Base-by-base conservation (phyloP, 2,888 invertebrate genomes). In the Geophilus truncorum region DNA sequence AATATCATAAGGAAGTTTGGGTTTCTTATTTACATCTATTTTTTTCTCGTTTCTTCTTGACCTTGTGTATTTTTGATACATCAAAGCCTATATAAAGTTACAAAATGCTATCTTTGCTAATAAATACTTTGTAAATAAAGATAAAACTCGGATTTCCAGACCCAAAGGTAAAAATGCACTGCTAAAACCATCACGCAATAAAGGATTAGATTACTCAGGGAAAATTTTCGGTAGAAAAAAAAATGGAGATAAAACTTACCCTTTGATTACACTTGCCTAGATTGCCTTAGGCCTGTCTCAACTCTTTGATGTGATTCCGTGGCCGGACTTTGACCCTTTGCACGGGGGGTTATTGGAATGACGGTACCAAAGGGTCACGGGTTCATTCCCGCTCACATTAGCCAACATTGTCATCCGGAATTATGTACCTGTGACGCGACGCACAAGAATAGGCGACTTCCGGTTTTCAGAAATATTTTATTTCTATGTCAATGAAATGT, bases 301-400 rank as follows among this genome's bases (percentile, higher is more conserved):
- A 62, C 62, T 28, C 62, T 62, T 62, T 62, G 23, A 62, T 62
- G 62, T 62, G 25, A 62, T 62, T 62, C 62, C 23, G 62, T 62
- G 62, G 62, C 62, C 62, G 62, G 62, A 62, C 62, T 62, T 62
- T 62, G 62, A 62, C 62, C 62, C 25, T 15, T 12, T 62, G n/a
- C n/a, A n/a, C n/a, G n/a, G 28, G 25, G 62, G 62, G 62, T 62
- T 62, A 28, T 23, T 62, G 62, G 9, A 62, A 62, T 62, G 62
- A 62, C 62, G 62, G 62, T 62, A 62, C 28, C 62, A 62, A 62
- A 62, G 28, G 62, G 62, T 62, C 62, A 62, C 10, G 57, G 25
- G 62, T 62, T 62, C 45, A 45, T 12, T 45, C 45, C 32, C 32
- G 32, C 32, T 32, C 25, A 23, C 62, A 62, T 25, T 25, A 25